Conservation (phyloP, 2,888 invertebrate genomes). For the Aradus depressus region DNA sequence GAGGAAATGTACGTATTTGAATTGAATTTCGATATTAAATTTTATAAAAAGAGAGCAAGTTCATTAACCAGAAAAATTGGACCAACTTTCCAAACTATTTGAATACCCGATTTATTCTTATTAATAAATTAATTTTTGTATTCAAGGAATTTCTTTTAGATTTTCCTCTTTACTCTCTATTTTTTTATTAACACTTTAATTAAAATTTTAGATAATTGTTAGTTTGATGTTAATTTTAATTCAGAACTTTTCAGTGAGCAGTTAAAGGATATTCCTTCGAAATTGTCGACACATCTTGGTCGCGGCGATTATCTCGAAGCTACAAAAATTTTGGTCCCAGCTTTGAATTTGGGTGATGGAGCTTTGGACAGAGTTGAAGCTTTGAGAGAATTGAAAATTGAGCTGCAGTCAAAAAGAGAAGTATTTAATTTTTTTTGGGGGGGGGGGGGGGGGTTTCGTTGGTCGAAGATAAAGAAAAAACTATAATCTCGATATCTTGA, state of each 20-base stretch:
- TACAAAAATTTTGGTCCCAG: conserved; percentile 63
- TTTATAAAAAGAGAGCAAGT: too few relatives aligned
- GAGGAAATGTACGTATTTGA: conserved; percentile 63
- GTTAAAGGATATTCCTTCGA: conserved; percentile 59
- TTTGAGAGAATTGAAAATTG: conserved; percentile 62
- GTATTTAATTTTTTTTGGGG: conserved; percentile 37
- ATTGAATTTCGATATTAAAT: background rate
- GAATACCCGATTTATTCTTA: conserved; percentile 1
- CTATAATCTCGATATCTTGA: too few relatives aligned
- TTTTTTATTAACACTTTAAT: background rate
- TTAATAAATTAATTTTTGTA: conserved; percentile 6
- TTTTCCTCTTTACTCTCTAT: conserved; percentile 1
- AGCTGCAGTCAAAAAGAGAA: conserved; percentile 57
- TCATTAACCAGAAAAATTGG: background rate
- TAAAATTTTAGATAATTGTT: background rate
- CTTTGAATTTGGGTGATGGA: conserved; percentile 54
- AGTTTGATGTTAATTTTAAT: background rate
- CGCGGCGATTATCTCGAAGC: conserved; percentile 76
- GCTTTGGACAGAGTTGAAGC: conserved; percentile 73
- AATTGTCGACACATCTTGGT: conserved; percentile 50
- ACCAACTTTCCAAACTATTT: too few relatives aligned
- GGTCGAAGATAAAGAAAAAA: too few relatives aligned
- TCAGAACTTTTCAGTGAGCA: conserved; percentile 47
- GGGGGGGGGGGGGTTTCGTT: too few relatives aligned
- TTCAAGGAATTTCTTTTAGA: background rate